Conservation (phyloP, 2,888 invertebrate species). For the Erebia ligea region DNA sequence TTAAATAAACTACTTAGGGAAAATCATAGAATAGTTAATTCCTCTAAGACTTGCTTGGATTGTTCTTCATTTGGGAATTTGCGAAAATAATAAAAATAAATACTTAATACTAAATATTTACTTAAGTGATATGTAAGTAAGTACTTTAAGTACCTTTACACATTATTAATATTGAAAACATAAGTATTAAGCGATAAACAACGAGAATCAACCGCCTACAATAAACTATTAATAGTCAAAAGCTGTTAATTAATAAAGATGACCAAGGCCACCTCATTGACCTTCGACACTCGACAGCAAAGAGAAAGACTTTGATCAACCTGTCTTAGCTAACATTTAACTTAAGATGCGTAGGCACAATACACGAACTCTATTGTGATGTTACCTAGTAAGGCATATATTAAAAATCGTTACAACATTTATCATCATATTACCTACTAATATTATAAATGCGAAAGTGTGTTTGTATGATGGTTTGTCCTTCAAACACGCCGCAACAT, state of each 20-base stretch:
- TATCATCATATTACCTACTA: no score
- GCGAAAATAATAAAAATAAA: no score
- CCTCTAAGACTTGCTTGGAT: no score
- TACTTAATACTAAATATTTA: no score
- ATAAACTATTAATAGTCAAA: slow-evolving; percentile 20
- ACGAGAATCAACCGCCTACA: slow-evolving; percentile 20
- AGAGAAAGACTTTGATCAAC: slow-evolving; percentile 21
- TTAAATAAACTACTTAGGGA: no score
- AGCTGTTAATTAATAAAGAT: slow-evolving; percentile 22
- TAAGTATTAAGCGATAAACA: not conserved
- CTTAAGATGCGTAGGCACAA: slow-evolving; percentile 13
- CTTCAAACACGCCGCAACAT: no score
- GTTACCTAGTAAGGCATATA: not conserved
- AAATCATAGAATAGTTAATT: no score
- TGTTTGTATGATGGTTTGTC: not conserved
- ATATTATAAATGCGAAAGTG: not conserved
- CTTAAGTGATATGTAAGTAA: no score
- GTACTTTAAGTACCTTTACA: no score
- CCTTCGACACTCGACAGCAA: slow-evolving; percentile 3
- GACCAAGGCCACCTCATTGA: slow-evolving; percentile 15
- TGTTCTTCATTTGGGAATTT: no score
- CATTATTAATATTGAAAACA: not conserved
- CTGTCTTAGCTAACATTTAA: slow-evolving; percentile 10
- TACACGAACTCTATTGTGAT: not conserved
- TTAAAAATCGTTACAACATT: not conserved